Percentiles rank a stretch among this genome's conserved stretches.
Conservation (phyloP, 2,888 invertebrate species). For the Himalopsyche kuldschensis region DNA sequence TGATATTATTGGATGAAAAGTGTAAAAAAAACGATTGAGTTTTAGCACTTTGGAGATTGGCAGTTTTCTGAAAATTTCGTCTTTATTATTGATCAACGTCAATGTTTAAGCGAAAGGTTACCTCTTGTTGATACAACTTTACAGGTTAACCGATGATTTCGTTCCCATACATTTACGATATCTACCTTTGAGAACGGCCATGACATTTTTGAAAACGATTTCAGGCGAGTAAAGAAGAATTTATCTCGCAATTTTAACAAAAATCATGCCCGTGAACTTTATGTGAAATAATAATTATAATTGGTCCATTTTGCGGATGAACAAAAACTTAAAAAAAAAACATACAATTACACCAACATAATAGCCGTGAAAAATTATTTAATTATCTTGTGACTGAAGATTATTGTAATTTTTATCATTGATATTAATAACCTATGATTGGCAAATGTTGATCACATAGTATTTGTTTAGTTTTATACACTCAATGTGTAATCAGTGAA, state of each 20-base stretch:
- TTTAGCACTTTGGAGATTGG: not conserved
- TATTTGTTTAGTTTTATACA: not conserved
- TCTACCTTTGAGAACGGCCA: constrained; percentile 5
- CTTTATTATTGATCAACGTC: not conserved
- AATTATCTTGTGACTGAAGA: not conserved
- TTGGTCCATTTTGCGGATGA: not conserved
- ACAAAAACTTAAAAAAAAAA: not conserved
- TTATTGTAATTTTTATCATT: not conserved
- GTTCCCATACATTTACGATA: not conserved
- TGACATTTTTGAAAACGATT: constrained; percentile 23
- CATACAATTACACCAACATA: not conserved
- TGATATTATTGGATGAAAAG: too few relatives aligned
- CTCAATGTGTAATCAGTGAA: not conserved
- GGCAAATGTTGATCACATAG: not conserved
- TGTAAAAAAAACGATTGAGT: not conserved
- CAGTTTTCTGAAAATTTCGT: not conserved
- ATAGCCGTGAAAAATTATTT: not conserved
- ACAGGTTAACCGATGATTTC: not conserved
- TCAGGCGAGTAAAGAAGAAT: constrained; percentile 3
- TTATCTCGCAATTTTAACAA: not conserved
- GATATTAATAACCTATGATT: not conserved
- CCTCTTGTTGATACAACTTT: not conserved
- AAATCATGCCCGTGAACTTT: constrained; percentile 5
- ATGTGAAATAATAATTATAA: not conserved
- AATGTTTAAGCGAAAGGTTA: not conserved